Evolutionary conservation across 2,797 vertebrate species (phyloP).

Genomic region (Platalea minor): DNA sequence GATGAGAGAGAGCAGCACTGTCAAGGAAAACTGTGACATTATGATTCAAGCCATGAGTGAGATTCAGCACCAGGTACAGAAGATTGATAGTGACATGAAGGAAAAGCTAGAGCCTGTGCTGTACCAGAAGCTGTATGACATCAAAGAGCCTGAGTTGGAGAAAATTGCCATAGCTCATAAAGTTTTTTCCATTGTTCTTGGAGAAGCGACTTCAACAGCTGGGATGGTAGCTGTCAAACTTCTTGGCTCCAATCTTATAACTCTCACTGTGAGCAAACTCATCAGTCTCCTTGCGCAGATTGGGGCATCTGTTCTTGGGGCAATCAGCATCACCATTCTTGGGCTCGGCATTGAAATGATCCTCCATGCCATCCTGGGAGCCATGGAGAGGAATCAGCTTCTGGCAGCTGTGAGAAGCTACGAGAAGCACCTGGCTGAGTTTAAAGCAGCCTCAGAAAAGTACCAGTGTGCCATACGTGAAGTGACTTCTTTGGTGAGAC

Average conservation of each 20-base stretch:
- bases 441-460: conserved; percentile 74
- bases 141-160: conserved; percentile 73
- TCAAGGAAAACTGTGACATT: conserved; percentile 78
- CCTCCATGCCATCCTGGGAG: conserved; percentile 75
- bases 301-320: conserved; percentile 74
- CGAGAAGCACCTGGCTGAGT: conserved; percentile 72
- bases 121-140: conserved; percentile 75
- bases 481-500: conserved; percentile 66
- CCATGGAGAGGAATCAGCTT: conserved; percentile 74
- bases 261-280: conserved; percentile 66
- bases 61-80: conserved; percentile 74
- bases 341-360: conserved; percentile 77
- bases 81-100: conserved; percentile 73
- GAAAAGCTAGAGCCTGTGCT: conserved; percentile 75
- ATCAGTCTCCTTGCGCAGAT: conserved; percentile 69
- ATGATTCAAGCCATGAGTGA: conserved; percentile 70
- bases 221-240: conserved; percentile 73
- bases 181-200: conserved; percentile 73
- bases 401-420: conserved; percentile 74
- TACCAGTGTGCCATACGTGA: conserved; percentile 69
- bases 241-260: conserved; percentile 67
- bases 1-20: conserved; percentile 69
- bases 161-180: conserved; percentile 76
- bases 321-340: conserved; percentile 73
- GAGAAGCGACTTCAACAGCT: conserved; percentile 73